phyloP scores from a whole-genome alignment of 1,140 invertebrate species.

The Tigriopus japonicus region DNA sequence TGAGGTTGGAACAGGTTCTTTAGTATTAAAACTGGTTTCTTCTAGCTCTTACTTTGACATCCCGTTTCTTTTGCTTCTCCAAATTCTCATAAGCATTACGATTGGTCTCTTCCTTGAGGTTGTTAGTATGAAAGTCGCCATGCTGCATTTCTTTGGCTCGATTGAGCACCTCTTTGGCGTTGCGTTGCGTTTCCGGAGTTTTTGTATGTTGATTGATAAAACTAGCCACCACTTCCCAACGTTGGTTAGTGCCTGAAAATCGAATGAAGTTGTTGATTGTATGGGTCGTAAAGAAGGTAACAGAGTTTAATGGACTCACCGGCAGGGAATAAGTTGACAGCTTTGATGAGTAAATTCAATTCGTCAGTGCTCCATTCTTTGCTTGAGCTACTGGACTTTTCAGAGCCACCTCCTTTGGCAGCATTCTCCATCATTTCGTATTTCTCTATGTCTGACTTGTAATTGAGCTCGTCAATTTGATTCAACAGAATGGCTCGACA shows the following conservation, averaged over 20 bases:
- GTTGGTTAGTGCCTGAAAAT: neutral
- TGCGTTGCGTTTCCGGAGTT: conserved; percentile 28
- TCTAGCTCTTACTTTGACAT: conserved; percentile 27
- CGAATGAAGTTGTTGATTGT: too few species aligned
- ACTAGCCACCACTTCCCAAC: conserved; percentile 87
- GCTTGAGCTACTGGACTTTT: conserved; percentile 8
- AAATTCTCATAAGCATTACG: conserved; percentile 80
- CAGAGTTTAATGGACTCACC: conserved; percentile 45
- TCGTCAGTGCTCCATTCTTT: conserved; percentile 57
- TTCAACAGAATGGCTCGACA: too few species aligned
- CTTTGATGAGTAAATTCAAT: conserved; percentile 75
- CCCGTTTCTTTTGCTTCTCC: conserved; percentile 57
- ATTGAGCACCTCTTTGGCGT: conserved; percentile 74
- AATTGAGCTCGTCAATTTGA: conserved; percentile 29
- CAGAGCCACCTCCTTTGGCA: conserved; percentile 13
- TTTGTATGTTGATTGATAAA: conserved; percentile 77
- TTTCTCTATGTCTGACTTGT: conserved; percentile 48
- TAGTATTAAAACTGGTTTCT: conserved; percentile 17
- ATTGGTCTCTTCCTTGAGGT: conserved; percentile 54
- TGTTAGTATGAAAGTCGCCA: conserved; percentile 62
- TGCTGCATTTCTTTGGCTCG: conserved; percentile 89
- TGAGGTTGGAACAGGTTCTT: neutral
- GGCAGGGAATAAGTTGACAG: conserved; percentile 86
- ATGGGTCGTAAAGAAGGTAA: neutral
- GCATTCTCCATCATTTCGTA: conserved; percentile 19